Percentiles rank a stretch among this genome's conserved stretches.
These are phyloP conservation scores for Phymastichus coffea DNA, from an alignment of 1,140 invertebrate genomes.

Conservation along the genomic window DNA sequence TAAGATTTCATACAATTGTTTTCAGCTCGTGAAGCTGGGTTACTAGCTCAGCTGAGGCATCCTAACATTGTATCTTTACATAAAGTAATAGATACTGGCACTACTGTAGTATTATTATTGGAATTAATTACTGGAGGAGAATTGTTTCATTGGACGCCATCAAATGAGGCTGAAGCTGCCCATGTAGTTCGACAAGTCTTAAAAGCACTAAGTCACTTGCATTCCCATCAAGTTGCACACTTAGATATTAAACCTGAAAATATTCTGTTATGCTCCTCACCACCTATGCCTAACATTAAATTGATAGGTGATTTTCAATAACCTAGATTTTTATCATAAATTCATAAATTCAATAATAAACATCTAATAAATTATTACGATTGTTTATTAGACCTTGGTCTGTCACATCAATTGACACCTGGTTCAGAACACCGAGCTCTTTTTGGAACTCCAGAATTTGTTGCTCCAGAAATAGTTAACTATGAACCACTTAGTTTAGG, in stretches of 20 bases:
- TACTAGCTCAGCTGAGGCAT: slow-evolving; percentile 63
- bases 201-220: slow-evolving; percentile 67
- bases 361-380: background rate
- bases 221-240: slow-evolving; percentile 68
- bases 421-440: slow-evolving; percentile 58
- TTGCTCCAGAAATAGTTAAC: slow-evolving; percentile 70
- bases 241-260: slow-evolving; percentile 72
- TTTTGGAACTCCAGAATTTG: slow-evolving; percentile 63
- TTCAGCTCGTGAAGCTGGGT: slow-evolving; percentile 63
- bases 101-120: slow-evolving; percentile 66
- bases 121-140: slow-evolving; percentile 66
- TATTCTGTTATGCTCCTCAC: slow-evolving; percentile 61
- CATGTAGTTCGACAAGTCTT: slow-evolving; percentile 66
- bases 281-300: slow-evolving; percentile 61
- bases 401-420: slow-evolving; percentile 61
- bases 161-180: slow-evolving; percentile 68
- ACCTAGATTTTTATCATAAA: no score
- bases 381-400: slow-evolving; percentile 62
- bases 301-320: slow-evolving; percentile 50
- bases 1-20: slow-evolving; percentile 19
- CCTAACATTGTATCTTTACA: slow-evolving; percentile 64
- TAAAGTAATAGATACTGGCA: slow-evolving; percentile 65
- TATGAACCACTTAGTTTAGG: slow-evolving; percentile 68
- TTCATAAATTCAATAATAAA: background rate
- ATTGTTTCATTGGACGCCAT: slow-evolving; percentile 63